These are phyloP conservation scores for Serranochromis macrocephalus DNA, from an alignment of 2,113 vertebrate genomes.

Conservation along the genomic window DNA sequence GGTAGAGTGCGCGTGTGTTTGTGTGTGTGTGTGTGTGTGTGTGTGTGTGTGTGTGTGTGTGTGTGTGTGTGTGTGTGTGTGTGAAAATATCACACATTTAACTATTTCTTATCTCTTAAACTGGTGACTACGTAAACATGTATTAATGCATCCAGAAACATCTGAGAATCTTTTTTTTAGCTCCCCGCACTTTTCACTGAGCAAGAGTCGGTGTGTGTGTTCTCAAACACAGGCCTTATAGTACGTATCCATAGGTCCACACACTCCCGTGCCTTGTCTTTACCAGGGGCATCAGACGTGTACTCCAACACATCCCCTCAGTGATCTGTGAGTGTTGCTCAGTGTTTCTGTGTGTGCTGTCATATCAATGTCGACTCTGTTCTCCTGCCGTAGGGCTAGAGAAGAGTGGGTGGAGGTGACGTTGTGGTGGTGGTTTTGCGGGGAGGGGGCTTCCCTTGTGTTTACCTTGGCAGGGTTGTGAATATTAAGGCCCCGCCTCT, in stretches of 20 bases:
- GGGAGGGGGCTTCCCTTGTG: slow-evolving; percentile 29
- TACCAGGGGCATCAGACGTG: slow-evolving; percentile 15
- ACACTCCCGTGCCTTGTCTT: not conserved
- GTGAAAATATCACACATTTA: not conserved
- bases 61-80: rapidly evolving
- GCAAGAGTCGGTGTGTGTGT: slow-evolving; percentile 32
- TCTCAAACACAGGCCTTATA: slow-evolving; percentile 27
- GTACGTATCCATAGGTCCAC: not conserved
- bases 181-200: not conserved
- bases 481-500: slow-evolving; percentile 34
- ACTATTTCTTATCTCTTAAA: not conserved
- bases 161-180: not conserved
- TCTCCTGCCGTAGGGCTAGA: slow-evolving; percentile 33
- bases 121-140: not conserved
- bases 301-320: slow-evolving; percentile 28
- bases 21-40: not conserved
- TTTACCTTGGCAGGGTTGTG: slow-evolving; percentile 69
- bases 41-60: not conserved
- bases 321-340: slow-evolving; percentile 28
- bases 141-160: not conserved
- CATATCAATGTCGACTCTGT: slow-evolving; percentile 73
- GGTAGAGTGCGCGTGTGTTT: not conserved
- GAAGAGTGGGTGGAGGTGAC: slow-evolving; percentile 1
- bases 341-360: slow-evolving; percentile 20
- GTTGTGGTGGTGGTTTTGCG: not conserved